Evolutionary conservation across 1,140 invertebrate genomes (phyloP).

Genomic region (Cotesia typhae): DNA sequence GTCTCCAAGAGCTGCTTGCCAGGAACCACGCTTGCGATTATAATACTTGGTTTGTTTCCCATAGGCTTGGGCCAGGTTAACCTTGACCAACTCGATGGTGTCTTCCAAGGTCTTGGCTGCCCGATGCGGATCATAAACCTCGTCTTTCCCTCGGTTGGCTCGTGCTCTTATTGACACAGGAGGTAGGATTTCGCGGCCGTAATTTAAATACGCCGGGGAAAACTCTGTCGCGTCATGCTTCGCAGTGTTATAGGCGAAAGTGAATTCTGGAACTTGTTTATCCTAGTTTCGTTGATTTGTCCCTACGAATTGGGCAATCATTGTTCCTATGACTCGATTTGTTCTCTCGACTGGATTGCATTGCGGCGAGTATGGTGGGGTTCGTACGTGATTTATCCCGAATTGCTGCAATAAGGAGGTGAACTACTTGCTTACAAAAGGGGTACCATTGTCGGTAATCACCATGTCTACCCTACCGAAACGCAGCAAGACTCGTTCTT

Average conservation of each 20-base stretch:
- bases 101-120: background rate
- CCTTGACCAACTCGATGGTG: background rate
- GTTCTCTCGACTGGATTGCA: slow-evolving; percentile 38
- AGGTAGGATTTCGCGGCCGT: background rate
- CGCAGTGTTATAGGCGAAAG: slow-evolving; percentile 44
- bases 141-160: background rate
- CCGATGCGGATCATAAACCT: background rate
- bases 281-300: slow-evolving; percentile 54
- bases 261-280: slow-evolving; percentile 45
- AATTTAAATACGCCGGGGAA: slow-evolving; percentile 14
- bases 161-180: background rate
- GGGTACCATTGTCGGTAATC: slow-evolving; percentile 58
- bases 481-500: slow-evolving; percentile 46
- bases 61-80: slow-evolving; percentile 17
- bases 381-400: slow-evolving; percentile 21
- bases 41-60: slow-evolving; percentile 2
- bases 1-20: background rate
- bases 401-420: slow-evolving; percentile 39
- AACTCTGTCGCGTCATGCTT: slow-evolving; percentile 5
- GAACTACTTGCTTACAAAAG: slow-evolving; percentile 52
- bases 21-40: background rate
- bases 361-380: slow-evolving; percentile 54
- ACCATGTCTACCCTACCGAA: slow-evolving; percentile 51
- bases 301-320: slow-evolving; percentile 44
- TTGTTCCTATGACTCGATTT: slow-evolving; percentile 32